A percentile compares a stretch with the other conserved stretches of the same genome.
These are phyloP conservation scores for Micromussa lordhowensis DNA, from an alignment of 92 coral and sea anemone genomes.

Conservation along the genomic window DNA sequence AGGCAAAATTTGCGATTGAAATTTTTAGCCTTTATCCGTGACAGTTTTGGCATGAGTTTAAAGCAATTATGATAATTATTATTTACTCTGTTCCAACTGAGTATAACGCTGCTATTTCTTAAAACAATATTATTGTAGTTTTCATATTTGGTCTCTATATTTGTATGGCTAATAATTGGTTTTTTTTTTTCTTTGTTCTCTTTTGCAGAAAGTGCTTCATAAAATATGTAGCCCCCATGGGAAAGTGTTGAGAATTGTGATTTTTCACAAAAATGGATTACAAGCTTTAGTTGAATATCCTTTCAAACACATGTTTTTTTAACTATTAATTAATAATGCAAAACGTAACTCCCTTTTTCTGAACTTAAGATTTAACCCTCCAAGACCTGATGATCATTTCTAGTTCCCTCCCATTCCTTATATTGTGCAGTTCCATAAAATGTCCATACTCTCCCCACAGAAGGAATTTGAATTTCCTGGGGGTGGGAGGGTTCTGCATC, in stretches of 20 bases:
- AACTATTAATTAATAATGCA: background rate
- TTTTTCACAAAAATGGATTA: conserved; percentile 98
- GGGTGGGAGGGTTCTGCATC: too few relatives aligned
- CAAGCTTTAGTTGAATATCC: conserved; percentile 99
- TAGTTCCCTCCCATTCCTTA: too few relatives aligned
- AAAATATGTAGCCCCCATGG: conserved; percentile 94
- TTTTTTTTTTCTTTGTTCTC: conserved; percentile 4
- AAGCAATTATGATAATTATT: background rate
- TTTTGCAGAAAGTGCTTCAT: conserved; percentile 91
- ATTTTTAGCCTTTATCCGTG: background rate
- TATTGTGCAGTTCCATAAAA: too few relatives aligned
- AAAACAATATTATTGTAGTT: background rate
- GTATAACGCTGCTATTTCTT: background rate
- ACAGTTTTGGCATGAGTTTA: background rate
- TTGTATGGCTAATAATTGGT: background rate
- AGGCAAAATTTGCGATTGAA: background rate
- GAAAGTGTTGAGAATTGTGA: conserved; percentile 96
- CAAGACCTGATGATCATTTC: background rate
- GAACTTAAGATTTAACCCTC: background rate
- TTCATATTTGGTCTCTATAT: background rate
- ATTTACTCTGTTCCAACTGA: background rate
- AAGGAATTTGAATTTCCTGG: too few relatives aligned
- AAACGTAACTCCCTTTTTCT: background rate
- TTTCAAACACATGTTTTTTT: conserved; percentile 24
- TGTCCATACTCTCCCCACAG: too few relatives aligned